These are phyloP conservation scores for Apodemus speciosus DNA, from an alignment of 2,113 vertebrate species.

Conservation along the genomic window DNA sequence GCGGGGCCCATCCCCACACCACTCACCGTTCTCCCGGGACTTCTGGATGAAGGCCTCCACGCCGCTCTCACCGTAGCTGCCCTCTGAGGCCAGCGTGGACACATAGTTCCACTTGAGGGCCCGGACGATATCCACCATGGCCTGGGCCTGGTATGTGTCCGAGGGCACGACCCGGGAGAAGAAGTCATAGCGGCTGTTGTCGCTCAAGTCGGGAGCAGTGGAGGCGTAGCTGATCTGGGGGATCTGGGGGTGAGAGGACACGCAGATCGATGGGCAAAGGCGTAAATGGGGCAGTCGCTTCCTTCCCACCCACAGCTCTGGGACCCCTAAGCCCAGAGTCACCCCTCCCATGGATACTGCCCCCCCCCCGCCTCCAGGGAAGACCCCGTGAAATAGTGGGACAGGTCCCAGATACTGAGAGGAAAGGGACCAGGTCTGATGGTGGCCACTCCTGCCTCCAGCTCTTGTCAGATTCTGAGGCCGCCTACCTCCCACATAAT, in stretches of 20 bases:
- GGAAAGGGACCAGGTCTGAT: not conserved
- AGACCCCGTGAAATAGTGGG: no score
- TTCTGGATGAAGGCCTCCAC: constrained; percentile 98
- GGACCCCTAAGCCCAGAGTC: not conserved
- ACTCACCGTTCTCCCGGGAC: constrained; percentile 96
- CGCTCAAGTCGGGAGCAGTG: constrained; percentile 95
- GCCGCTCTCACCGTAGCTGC: constrained; percentile 96
- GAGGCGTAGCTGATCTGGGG: constrained; percentile 98
- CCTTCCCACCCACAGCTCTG: not conserved
- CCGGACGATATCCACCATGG: constrained; percentile 98
- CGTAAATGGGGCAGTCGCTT: not conserved
- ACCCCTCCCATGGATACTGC: rapidly evolving
- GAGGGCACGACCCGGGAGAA: constrained; percentile 97
- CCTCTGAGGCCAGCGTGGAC: constrained; percentile 96
- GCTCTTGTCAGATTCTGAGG: not conserved
- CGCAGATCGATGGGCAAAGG: not conserved
- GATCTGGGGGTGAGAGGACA: constrained; percentile 85
- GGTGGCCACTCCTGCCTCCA: no score
- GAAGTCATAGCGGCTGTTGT: constrained; percentile 98
- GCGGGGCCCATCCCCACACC: rapidly evolving
- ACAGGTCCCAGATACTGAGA: not conserved
- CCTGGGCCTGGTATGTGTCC: constrained; percentile 96
- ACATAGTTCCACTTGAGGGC: constrained; percentile 97
- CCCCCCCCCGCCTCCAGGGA: not conserved
- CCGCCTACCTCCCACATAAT: not conserved